A percentile compares a stretch with the other conserved stretches of the same genome.
Evolutionary conservation across 2,888 invertebrate genomes (phyloP).

Genomic region (Frankliniella fusca): DNA sequence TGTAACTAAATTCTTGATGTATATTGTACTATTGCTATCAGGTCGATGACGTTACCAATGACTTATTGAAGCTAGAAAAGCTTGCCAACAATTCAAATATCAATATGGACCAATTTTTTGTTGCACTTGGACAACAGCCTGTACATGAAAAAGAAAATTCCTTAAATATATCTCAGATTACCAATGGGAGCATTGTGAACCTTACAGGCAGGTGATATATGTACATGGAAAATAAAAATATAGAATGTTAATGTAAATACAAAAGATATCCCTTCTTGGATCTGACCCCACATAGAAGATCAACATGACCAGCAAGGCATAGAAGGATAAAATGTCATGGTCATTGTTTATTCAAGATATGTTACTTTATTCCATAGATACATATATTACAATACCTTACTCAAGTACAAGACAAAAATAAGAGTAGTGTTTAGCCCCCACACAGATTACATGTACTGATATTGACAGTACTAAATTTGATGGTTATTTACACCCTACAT

Average conservation of each 20-base stretch:
- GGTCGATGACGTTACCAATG: neutral
- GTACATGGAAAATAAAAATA: neutral
- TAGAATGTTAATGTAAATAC: neutral
- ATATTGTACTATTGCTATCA: neutral
- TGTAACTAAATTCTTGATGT: neutral
- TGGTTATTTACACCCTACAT: constrained; percentile 13
- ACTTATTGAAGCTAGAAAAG: neutral
- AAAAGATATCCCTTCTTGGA: no score
- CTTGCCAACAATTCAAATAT: neutral
- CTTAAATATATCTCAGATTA: neutral
- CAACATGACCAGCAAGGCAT: neutral
- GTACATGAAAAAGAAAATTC: neutral
- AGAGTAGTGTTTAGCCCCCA: neutral
- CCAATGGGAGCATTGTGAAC: neutral
- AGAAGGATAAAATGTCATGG: neutral
- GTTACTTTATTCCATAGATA: constrained; percentile 13
- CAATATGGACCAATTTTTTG: neutral
- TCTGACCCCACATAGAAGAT: neutral
- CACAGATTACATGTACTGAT: neutral
- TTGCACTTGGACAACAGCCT: neutral
- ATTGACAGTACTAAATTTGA: constrained; percentile 2
- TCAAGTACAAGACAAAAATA: constrained; percentile 18
- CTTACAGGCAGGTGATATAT: neutral
- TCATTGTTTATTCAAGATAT: neutral
- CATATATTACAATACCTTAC: constrained; percentile 21